Evolutionary conservation across 2,113 vertebrate genomes (phyloP).

Genomic region (Madoqua kirkii): DNA sequence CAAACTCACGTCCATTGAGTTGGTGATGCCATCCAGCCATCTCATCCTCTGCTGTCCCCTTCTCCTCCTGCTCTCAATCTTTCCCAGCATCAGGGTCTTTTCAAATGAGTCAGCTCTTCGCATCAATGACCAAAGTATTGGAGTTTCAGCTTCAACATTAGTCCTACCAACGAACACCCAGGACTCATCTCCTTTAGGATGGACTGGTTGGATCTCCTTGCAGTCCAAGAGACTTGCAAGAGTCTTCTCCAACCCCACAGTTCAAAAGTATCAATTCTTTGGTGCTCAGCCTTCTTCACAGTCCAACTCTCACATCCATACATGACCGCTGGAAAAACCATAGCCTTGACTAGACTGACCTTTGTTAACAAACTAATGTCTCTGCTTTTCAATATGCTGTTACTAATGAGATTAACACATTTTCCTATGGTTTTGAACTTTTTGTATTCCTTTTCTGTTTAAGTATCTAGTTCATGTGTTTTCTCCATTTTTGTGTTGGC

Average conservation of each 20-base stretch:
- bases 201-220: background rate
- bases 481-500: background rate
- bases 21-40: background rate
- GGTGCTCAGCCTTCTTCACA: accelerated
- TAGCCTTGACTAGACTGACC: background rate
- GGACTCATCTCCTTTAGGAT: background rate
- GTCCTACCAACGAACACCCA: background rate
- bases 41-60: accelerated
- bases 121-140: background rate
- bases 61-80: background rate
- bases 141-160: background rate
- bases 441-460: background rate
- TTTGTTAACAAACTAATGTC: background rate
- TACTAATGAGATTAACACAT: background rate
- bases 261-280: background rate
- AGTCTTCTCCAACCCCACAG: background rate
- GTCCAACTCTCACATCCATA: background rate
- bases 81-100: background rate
- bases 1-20: background rate
- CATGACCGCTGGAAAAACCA: background rate
- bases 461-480: background rate
- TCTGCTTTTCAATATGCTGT: background rate
- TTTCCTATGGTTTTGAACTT: background rate
- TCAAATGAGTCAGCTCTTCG: accelerated
- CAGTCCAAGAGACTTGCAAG: background rate